Evolutionary conservation across 2,888 invertebrate species (phyloP).

Genomic region (Linyphia triangularis): DNA sequence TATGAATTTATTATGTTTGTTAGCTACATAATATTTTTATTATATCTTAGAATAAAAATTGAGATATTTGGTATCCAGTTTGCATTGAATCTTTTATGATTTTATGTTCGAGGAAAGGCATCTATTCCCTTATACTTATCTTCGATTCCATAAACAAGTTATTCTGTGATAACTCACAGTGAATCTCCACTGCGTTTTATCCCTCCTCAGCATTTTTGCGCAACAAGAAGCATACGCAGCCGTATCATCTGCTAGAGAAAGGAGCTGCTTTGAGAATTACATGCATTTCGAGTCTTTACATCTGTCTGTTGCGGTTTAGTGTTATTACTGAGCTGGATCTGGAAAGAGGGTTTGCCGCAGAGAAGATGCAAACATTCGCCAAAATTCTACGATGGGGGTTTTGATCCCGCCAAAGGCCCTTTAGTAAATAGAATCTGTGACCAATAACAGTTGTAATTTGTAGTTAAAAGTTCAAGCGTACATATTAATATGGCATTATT

Average conservation of each 20-base stretch:
- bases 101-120: not conserved
- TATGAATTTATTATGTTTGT: no score
- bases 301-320: conserved; percentile 66
- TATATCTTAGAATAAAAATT: not conserved
- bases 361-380: not conserved
- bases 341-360: conserved; percentile 20
- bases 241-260: not conserved
- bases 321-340: conserved; percentile 33
- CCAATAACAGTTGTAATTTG: no score
- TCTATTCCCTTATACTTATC: not conserved
- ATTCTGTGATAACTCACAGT: not conserved
- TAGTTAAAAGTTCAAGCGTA: no score
- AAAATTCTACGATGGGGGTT: not conserved
- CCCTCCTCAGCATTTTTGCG: not conserved
- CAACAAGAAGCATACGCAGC: not conserved
- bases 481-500: no score
- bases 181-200: not conserved
- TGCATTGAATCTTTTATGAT: not conserved
- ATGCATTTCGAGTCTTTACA: conserved; percentile 35
- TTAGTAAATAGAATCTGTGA: no score
- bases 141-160: not conserved
- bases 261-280: conserved; percentile 36
- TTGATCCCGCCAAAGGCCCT: conserved; percentile 3
- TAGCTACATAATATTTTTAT: no score
- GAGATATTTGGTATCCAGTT: not conserved